Conservation (phyloP, 2,888 invertebrate genomes). For the Junonia oenone region DNA sequence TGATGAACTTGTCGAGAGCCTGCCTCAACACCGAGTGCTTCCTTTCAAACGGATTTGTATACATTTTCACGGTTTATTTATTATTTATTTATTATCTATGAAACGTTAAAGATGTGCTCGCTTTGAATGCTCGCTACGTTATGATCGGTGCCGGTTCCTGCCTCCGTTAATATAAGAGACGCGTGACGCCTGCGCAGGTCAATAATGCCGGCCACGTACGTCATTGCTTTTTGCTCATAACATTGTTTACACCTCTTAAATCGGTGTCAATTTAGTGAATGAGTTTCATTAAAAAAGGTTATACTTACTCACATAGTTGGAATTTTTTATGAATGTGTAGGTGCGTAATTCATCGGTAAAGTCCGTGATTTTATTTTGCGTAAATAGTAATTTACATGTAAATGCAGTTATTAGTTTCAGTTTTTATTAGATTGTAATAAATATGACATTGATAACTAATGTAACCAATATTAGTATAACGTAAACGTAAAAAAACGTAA, state of each 20-base stretch:
- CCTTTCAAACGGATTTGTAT: constrained; percentile 84
- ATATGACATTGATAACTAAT: no score
- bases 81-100: not conserved
- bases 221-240: constrained; percentile 22
- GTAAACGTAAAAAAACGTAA: no score
- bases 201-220: constrained; percentile 24
- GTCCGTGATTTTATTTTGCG: no score
- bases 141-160: constrained; percentile 34
- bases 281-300: not conserved
- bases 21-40: constrained; percentile 84
- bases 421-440: no score
- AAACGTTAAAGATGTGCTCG: constrained; percentile 42
- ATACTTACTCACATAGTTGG: not conserved
- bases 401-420: no score
- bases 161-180: constrained; percentile 46
- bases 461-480: no score
- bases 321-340: not conserved
- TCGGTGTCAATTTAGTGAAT: constrained; percentile 4
- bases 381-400: no score
- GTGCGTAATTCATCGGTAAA: no score
- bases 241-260: constrained; percentile 5
- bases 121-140: constrained; percentile 38
- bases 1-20: constrained; percentile 81
- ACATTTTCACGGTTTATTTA: constrained; percentile 64
- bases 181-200: constrained; percentile 47